These are phyloP conservation scores for Leucosticte australis DNA, from an alignment of 2,113 vertebrate species.

Conservation along the genomic window DNA sequence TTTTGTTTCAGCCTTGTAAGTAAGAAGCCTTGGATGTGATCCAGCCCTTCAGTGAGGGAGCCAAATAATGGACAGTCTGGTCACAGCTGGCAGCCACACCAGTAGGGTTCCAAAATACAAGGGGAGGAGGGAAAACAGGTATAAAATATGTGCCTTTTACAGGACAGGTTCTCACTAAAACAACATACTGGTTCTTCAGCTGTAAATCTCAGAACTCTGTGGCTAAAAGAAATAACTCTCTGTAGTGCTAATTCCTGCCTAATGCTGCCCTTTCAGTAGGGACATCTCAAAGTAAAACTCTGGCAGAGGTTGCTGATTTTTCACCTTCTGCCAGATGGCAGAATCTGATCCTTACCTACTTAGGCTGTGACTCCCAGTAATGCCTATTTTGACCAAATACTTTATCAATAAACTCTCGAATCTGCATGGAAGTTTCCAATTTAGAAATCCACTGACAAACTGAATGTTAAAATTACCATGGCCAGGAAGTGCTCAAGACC, in stretches of 20 bases:
- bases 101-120: background rate
- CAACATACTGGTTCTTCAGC: background rate
- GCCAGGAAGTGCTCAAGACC: background rate
- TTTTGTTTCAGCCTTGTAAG: conserved; percentile 25
- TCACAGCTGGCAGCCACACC: background rate
- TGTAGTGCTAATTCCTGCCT: background rate
- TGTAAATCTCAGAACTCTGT: background rate
- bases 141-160: background rate
- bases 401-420: background rate
- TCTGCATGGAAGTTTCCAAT: background rate
- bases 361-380: background rate
- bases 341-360: background rate
- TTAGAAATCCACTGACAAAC: background rate
- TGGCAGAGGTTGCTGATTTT: background rate
- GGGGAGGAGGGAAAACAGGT: background rate
- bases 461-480: background rate
- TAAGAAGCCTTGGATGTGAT: background rate
- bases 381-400: background rate
- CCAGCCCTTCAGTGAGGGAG: background rate
- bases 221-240: background rate
- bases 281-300: background rate
- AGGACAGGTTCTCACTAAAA: background rate
- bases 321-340: background rate
- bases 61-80: background rate
- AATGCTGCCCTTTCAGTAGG: background rate